Base-by-base conservation (phyloP, 2,888 invertebrate species). In the Tipula helvola region DNA sequence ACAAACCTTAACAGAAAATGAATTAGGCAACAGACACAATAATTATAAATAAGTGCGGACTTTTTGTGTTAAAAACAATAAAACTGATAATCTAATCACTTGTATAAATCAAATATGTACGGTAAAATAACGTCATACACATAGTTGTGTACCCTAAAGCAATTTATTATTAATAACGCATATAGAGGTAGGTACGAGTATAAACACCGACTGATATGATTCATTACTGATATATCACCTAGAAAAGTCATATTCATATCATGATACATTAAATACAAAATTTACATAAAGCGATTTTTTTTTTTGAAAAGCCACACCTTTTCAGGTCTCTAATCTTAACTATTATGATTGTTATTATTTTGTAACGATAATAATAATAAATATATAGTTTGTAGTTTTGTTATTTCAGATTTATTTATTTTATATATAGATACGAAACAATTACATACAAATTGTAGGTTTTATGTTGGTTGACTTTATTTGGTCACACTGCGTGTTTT, bases 51-150 rank as follows among this genome's bases (percentile, higher is more conserved):
- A 71, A 10, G 71, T 52, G 52, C n/a, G 52, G 52, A n/a, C n/a
- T n/a, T 52, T 71, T 71, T 71, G 71, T 71, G 71, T 71, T 71
- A 52, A 16, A 52, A 52, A 52, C 52, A 52, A 52, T 71, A 71
- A 71, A 71, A 71, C 71, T 71, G 71, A 71, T 71, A 71, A 71
- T 71, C 71, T 71, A n/a, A 71, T 71, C 71, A 71, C 71, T 71
- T 28, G 8, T 0, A 71, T 28, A 71, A 71, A 71, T 71, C 71
- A 71, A 71, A 71, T 71, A 71, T 71, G 71, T 71, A 44, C 12
- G 3, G 10, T 12, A 44, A 44, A 44, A 44, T 28, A 71, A 12
- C 28, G 71, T 71, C 71, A 71, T 16, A 52, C n/a, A 52, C n/a
- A 52, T 44, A 44, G 52, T 52, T 52, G n/a, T 71, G 71, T 18